Base-by-base conservation (phyloP, 2,888 invertebrate genomes). In the Galerucella calmariensis region DNA sequence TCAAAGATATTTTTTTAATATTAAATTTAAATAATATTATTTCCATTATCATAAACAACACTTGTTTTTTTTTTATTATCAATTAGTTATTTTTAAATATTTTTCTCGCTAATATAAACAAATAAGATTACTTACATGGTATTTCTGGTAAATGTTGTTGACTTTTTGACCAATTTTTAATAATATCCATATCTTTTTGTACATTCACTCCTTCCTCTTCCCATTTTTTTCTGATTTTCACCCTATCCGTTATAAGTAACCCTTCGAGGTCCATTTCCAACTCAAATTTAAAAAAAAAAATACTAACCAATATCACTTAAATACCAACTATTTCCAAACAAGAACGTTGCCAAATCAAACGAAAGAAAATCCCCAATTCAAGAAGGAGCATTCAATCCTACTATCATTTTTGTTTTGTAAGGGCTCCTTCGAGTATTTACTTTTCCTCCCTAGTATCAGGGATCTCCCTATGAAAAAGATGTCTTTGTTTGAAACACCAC, bases 141-240 rank as follows among this genome's bases (percentile, higher is more conserved):
- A 73, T 58, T 74, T 78, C 77, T 44, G 79, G 79, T 24, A 77
- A 53, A 67, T 79, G 79, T 11, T 74, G 70, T 69, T 79, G 79
- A 8, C 74, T 73, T 63, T 78, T 76, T 11, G 69, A 48, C 79
- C 79, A 79, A 20, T 59, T 41, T 61, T 20, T 69, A 16, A 69
- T 59, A n/a, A 61, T 69, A 20, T 69, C 69, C 5, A 69, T 1
- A 27, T 58, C 58, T 6, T 20, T 46, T 58, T 59, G 14, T 44
- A 69, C 16, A n/a, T 69, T 20, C 20, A 14, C 16, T 2, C 41
- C 69, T 8, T 58, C 41, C 46, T 69, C 59, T 24, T 48, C 48
- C 27, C 41, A 59, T 16, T 44, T 14, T 20, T 67, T 51, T 9
- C 63, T 46, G 9, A 66, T 56, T 66, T 72, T 44, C 10, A 6